phyloP scores from a whole-genome alignment of 2,113 vertebrate species.

The Gadus macrocephalus region DNA sequence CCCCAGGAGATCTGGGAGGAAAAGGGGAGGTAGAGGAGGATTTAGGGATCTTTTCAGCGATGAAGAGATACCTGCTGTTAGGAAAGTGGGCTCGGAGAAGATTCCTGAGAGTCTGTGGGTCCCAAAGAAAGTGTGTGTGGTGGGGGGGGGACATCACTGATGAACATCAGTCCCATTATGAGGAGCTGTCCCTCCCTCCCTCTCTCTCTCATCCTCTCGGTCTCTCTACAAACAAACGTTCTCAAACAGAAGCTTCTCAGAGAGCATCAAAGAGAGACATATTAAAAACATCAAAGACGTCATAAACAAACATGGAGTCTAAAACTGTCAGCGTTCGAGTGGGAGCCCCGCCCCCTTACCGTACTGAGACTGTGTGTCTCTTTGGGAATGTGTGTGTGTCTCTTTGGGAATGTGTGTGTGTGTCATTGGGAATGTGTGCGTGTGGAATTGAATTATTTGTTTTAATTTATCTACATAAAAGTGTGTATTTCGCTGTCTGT shows the following conservation, averaged over 20 bases:
- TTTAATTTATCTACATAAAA: no score
- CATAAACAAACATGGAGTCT: slow-evolving; percentile 44
- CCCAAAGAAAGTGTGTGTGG: no score
- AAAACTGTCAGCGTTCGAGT: slow-evolving; percentile 37
- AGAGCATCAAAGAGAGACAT: slow-evolving; percentile 47
- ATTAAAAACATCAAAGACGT: slow-evolving; percentile 59
- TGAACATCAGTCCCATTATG: no score
- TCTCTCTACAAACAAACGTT: background rate
- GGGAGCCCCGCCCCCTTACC: background rate
- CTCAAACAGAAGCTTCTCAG: slow-evolving; percentile 17
- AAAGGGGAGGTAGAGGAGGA: background rate
- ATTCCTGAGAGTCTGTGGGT: no score
- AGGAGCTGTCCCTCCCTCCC: background rate
- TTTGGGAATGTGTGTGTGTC: slow-evolving; percentile 7
- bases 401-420: background rate
- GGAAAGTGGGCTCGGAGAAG: no score
- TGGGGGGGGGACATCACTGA: no score
- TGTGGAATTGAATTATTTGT: no score
- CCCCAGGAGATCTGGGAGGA: background rate
- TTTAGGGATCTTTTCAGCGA: background rate
- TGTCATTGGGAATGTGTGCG: no score
- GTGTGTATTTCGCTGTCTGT: no score
- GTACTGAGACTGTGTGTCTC: slow-evolving; percentile 9
- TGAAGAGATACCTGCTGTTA: background rate
- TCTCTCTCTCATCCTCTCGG: background rate